phyloP scores from a whole-genome alignment of 2,113 vertebrate genomes.

The Hystrix cristata region DNA sequence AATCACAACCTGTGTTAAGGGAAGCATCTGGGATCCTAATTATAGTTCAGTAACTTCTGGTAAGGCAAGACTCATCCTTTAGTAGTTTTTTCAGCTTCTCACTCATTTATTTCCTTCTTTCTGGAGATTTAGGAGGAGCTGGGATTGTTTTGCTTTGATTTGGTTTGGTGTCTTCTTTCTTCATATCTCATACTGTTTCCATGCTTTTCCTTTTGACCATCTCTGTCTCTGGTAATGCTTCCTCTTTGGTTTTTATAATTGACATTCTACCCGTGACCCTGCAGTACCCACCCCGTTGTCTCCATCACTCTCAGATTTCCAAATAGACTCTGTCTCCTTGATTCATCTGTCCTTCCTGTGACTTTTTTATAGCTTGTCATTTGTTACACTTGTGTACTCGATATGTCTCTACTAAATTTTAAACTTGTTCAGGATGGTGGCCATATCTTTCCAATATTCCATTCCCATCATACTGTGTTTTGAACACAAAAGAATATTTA shows the following conservation, averaged over 20 bases:
- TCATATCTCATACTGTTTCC: not conserved
- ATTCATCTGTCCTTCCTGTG: not conserved
- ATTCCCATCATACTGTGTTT: conserved; percentile 30
- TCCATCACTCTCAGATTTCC: not conserved
- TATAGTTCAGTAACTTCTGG: conserved; percentile 19
- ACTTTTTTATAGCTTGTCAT: not conserved
- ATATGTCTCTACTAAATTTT: not conserved
- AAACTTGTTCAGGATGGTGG: not conserved
- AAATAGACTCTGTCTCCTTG: not conserved
- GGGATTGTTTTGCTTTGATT: not conserved
- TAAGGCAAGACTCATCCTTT: not conserved
- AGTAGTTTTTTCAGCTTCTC: not conserved
- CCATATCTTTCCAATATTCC: not conserved
- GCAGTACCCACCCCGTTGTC: not conserved
- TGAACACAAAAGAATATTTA: conserved; percentile 35
- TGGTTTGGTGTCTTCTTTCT: not conserved
- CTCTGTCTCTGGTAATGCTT: not conserved
- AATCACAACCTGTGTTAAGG: not conserved
- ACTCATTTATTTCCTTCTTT: not conserved
- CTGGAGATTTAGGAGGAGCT: not conserved
- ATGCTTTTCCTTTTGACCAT: not conserved
- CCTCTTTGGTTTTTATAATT: not conserved
- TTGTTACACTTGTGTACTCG: not conserved
- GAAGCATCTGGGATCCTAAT: not conserved
- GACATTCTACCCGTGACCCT: not conserved